Base-by-base conservation (phyloP, 2,113 vertebrate genomes). In the Raphicerus campestris region DNA sequence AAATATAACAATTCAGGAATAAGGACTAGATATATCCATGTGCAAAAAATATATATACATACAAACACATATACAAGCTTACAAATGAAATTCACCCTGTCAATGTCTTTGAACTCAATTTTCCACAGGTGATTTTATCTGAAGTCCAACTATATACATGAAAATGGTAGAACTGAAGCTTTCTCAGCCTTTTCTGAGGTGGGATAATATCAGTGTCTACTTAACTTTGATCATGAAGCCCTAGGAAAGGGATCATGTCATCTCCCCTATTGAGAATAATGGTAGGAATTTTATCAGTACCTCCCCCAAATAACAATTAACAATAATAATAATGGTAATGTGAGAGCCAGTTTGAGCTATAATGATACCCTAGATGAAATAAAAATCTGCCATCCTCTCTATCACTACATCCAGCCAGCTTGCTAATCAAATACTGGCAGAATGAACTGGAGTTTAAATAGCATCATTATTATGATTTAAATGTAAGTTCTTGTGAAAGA, bases 401-500 rank as follows among this genome's bases (percentile, higher is more conserved):
- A 66, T 94, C 90, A 89, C 77, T 94, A 60, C 9, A 6, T 87
- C 91, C 81, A 97, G 97, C 96, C 96, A 97, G 96, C 95, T 96
- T 98, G 93, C 87, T 98, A 98, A 98, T 98, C 98, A 98, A 98
- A 95, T 93, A 83, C 88, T 98, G 96, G 95, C 97, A 97, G 73
- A 91, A 93, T 60, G 73, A 94, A 93, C 88, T 94, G 47, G 78
- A 89, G 92, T 91, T 97, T 96, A 95, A 97, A 77, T 84, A 83
- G 94, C 73, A 97, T 95, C 95, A 96, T 98, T 94, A 98, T 97
- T 95, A 94, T 92, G 92, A 96, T 97, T 96, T 97, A 97, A 97
- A 96, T 95, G 90, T 84, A 97, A 96, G 93, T 73, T 97, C 92
- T 93, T 91, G 10, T 92, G 86, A 95, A 83, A 96, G 97, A 97